These are phyloP conservation scores for Micronycteris hirsuta DNA, from an alignment of 2,113 vertebrate genomes.

Conservation along the genomic window DNA sequence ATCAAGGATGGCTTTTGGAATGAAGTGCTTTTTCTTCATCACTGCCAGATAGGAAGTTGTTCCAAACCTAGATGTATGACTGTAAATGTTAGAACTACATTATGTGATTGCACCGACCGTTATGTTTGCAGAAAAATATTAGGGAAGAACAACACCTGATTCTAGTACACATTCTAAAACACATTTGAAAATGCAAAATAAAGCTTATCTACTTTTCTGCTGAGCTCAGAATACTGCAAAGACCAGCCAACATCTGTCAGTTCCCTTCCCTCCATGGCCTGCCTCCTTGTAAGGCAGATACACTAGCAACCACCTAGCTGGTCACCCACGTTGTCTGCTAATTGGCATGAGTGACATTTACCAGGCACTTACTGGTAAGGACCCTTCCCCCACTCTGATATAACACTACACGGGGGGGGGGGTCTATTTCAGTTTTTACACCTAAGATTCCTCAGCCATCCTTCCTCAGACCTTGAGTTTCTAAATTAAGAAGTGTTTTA, in stretches of 20 bases:
- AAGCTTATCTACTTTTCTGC: neutral
- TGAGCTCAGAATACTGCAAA: neutral
- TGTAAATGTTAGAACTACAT: neutral
- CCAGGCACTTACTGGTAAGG: neutral
- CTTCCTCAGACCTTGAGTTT: neutral
- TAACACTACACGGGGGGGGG: neutral
- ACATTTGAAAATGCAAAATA: neutral
- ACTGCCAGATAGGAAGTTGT: neutral
- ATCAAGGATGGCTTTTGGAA: neutral
- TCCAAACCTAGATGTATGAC: neutral
- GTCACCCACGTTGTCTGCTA: neutral
- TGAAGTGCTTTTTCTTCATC: neutral
- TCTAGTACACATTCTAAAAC: neutral
- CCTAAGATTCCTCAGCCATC: neutral
- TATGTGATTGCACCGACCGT: neutral
- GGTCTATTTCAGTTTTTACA: neutral
- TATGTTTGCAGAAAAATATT: neutral
- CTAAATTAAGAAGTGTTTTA: neutral
- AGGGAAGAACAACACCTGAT: neutral
- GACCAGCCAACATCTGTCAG: neutral
- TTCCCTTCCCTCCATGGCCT: neutral
- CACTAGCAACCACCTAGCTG: neutral
- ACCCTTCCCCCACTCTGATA: neutral
- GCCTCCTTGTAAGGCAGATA: neutral
- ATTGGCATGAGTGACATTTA: neutral